Conservation (phyloP, 2,888 invertebrate species). For the Drosophila meridionalis region DNA sequence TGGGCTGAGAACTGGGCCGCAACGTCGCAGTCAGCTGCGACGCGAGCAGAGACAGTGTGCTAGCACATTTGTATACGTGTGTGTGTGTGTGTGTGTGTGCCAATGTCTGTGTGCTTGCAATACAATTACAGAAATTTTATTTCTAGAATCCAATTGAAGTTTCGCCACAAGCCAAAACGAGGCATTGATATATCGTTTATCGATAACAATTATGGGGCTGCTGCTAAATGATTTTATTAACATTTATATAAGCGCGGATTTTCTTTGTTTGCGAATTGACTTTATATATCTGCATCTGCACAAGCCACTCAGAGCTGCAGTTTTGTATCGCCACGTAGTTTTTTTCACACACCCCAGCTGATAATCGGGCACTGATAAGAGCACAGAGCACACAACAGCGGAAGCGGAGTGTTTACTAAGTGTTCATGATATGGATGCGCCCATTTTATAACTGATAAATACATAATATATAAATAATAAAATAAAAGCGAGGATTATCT, state of each 20-base stretch:
- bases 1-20: slow-evolving; percentile 69
- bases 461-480: neutral
- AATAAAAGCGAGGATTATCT: slow-evolving; percentile 25
- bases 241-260: slow-evolving; percentile 1
- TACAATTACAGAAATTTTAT: slow-evolving; percentile 47
- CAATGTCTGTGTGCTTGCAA: slow-evolving; percentile 15
- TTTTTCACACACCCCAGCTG: slow-evolving; percentile 15
- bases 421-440: neutral
- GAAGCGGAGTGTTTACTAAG: slow-evolving; percentile 18
- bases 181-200: slow-evolving; percentile 30
- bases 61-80: neutral
- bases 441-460: slow-evolving; percentile 14
- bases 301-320: slow-evolving; percentile 10
- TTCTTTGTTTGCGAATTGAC: neutral
- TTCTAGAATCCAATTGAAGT: slow-evolving; percentile 31
- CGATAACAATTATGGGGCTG: slow-evolving; percentile 36
- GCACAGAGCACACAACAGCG: slow-evolving; percentile 10
- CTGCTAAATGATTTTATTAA: slow-evolving; percentile 27
- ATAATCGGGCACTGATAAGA: slow-evolving; percentile 44
- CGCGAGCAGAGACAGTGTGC: slow-evolving; percentile 24
- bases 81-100: neutral
- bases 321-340: slow-evolving; percentile 47
- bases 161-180: slow-evolving; percentile 23
- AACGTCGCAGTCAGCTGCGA: slow-evolving; percentile 41
- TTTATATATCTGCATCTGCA: neutral